Evolutionary conservation across 2,113 vertebrate species (phyloP).

Genomic region (Antechinus stuartii): DNA sequence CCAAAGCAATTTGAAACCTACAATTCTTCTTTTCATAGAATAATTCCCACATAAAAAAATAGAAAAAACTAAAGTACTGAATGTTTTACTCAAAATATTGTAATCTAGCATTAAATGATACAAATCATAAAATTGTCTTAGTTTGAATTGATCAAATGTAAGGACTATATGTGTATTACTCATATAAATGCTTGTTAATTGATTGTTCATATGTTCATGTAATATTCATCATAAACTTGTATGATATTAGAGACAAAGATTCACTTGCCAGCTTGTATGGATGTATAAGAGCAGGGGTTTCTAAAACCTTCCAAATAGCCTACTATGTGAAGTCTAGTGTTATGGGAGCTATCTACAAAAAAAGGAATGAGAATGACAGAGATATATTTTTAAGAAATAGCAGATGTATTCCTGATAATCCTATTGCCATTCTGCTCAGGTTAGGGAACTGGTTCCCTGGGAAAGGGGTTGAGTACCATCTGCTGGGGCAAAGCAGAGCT

Average conservation of each 20-base stretch:
- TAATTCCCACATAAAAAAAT: background rate
- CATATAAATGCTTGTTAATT: background rate
- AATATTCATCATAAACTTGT: background rate
- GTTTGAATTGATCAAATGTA: background rate
- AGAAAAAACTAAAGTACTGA: conserved; percentile 6
- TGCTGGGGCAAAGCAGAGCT: background rate
- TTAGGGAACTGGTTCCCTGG: background rate
- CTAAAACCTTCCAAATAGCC: background rate
- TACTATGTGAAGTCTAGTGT: background rate
- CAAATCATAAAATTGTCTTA: background rate
- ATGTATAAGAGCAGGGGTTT: background rate
- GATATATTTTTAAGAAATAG: background rate
- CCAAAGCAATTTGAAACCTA: background rate
- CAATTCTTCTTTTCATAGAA: background rate
- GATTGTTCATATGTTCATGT: background rate
- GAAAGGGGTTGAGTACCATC: background rate
- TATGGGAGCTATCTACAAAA: background rate
- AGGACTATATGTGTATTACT: background rate
- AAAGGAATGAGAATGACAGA: background rate
- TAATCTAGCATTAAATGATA: background rate
- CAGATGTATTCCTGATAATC: background rate
- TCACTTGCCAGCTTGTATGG: background rate
- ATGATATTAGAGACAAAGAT: background rate
- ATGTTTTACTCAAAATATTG: background rate
- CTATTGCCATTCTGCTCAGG: background rate